Percentiles rank a stretch among this genome's conserved stretches.
These are phyloP conservation scores for Rhincodon typus DNA, from an alignment of 2,797 vertebrate genomes.

Conservation along the genomic window DNA sequence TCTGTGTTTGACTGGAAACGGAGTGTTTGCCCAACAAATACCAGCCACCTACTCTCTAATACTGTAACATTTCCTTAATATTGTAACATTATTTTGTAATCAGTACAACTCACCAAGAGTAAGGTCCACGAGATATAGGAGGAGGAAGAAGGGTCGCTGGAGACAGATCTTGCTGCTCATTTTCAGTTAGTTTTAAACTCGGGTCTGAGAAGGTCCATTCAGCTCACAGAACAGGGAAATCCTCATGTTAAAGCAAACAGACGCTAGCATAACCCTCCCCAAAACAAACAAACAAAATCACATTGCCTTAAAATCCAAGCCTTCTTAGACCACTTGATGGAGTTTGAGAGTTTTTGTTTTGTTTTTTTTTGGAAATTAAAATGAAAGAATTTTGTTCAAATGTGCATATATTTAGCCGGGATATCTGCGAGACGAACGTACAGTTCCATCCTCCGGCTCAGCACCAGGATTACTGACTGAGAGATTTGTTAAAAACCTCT, in stretches of 20 bases:
- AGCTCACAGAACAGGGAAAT: not conserved
- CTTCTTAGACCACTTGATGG: not conserved
- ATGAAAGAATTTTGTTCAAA: not conserved
- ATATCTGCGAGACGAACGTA: not conserved
- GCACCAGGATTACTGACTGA: not conserved
- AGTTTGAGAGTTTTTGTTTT: not conserved
- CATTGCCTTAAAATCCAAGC: not conserved
- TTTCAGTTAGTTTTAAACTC: not conserved
- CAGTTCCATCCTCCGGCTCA: not conserved
- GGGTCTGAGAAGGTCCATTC: conserved; percentile 12
- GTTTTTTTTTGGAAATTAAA: not conserved
- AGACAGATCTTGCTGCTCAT: not conserved
- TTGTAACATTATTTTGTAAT: too few species aligned
- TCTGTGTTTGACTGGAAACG: not conserved
- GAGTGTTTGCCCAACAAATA: not conserved
- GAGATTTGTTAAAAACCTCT: not conserved
- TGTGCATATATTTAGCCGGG: not conserved
- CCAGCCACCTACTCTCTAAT: too few species aligned
- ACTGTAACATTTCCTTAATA: not conserved
- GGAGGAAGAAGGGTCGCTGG: not conserved
- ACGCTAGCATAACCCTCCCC: not conserved
- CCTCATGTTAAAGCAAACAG: not conserved
- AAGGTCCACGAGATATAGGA: not conserved
- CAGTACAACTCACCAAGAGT: not conserved
- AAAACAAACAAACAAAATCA: not conserved